phyloP scores from a whole-genome alignment of 2,113 vertebrate genomes.

The Columba janthina region DNA sequence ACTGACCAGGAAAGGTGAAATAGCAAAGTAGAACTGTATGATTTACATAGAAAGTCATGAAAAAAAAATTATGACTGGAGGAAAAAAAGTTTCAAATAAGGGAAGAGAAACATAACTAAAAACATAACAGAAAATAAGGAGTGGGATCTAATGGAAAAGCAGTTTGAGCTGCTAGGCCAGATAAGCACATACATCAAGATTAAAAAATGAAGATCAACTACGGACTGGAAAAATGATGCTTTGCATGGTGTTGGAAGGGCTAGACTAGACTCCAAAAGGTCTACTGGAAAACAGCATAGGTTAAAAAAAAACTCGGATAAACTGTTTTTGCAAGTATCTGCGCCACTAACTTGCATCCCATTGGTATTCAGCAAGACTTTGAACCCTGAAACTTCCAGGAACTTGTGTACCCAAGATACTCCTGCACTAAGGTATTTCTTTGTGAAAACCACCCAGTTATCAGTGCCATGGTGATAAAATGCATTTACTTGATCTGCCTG shows the following conservation, averaged over 20 bases:
- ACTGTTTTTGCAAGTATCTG: background rate
- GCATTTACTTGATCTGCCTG: background rate
- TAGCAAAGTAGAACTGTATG: background rate
- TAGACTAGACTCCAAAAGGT: background rate
- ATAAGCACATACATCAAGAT: background rate
- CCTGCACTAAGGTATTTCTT: background rate
- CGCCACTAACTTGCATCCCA: background rate
- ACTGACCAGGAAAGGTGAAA: background rate
- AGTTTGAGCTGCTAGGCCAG: background rate
- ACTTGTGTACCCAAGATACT: accelerated
- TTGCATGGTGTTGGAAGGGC: background rate
- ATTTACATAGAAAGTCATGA: background rate
- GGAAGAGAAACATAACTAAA: background rate
- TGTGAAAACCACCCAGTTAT: background rate
- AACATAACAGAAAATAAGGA: background rate
- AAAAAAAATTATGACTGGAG: background rate
- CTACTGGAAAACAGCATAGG: background rate
- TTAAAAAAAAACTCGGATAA: background rate
- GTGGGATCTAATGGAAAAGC: background rate
- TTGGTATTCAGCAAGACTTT: background rate
- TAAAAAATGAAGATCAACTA: background rate
- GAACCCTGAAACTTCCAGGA: background rate
- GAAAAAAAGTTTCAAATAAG: background rate
- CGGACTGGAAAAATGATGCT: background rate
- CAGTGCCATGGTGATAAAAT: background rate